phyloP scores from a whole-genome alignment of 2,888 invertebrate genomes.

The Acheta domesticus region DNA sequence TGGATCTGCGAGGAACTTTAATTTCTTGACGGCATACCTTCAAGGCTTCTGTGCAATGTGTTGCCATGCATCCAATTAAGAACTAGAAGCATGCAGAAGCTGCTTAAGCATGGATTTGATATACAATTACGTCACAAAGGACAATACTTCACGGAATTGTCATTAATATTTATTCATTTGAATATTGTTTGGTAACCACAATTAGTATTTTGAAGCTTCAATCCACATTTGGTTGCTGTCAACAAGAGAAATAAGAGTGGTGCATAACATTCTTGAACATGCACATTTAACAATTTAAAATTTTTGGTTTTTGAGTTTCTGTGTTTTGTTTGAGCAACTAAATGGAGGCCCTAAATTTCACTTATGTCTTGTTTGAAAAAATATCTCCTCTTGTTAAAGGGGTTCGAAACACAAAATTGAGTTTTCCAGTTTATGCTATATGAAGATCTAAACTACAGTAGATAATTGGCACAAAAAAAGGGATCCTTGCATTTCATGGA shows the following conservation, averaged over 20 bases:
- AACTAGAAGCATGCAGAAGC: not conserved
- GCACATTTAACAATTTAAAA: not conserved
- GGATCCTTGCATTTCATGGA: too few species aligned
- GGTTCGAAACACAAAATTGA: too few species aligned
- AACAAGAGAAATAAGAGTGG: constrained; percentile 9
- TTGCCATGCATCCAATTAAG: constrained; percentile 18
- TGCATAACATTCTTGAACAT: not conserved
- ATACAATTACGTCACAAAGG: not conserved
- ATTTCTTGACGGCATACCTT: not conserved
- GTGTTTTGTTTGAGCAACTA: too few species aligned
- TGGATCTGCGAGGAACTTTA: not conserved
- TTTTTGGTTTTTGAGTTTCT: too few species aligned
- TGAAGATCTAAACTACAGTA: too few species aligned
- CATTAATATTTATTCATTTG: not conserved
- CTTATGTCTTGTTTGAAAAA: too few species aligned
- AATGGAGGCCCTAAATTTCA: too few species aligned
- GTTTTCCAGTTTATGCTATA: too few species aligned
- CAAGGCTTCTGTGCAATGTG: not conserved
- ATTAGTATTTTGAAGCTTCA: not conserved
- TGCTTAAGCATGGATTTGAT: not conserved
- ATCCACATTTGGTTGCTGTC: constrained; percentile 1
- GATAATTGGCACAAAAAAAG: too few species aligned
- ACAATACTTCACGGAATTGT: not conserved
- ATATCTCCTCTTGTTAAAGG: too few species aligned
- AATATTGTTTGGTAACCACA: not conserved